Evolutionary conservation across 2,113 vertebrate genomes (phyloP).

Genomic region (Pollimyrus isidori): DNA sequence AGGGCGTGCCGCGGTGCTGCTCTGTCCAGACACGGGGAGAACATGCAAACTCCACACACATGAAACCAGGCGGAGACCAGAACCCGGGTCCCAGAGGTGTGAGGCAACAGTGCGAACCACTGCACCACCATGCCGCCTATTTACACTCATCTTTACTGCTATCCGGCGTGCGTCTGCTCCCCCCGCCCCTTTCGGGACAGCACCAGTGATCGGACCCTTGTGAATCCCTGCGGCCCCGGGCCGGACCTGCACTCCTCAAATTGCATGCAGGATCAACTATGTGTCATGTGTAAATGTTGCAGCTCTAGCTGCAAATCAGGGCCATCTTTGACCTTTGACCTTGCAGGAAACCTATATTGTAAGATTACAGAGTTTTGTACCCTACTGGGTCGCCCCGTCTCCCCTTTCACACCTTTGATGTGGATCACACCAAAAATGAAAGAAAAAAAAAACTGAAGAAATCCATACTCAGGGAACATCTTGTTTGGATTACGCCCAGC

Average conservation of each 20-base stretch:
- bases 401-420: constrained; percentile 3
- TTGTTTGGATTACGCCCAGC: not conserved
- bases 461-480: not conserved
- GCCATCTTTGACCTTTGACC: not conserved
- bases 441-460: not conserved
- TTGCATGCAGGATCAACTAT: not conserved
- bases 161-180: not conserved
- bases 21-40: no score
- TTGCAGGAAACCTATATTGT: not conserved
- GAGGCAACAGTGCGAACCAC: no score
- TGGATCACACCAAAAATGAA: not conserved
- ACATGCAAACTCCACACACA: no score
- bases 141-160: not conserved
- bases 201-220: not conserved
- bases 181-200: not conserved
- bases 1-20: no score
- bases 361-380: not conserved
- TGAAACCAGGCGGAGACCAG: no score
- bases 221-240: not conserved
- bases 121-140: no score
- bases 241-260: not conserved
- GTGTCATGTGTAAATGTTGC: not conserved
- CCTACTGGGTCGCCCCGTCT: not conserved
- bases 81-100: no score
- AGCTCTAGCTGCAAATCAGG: not conserved